phyloP scores from a whole-genome alignment of 2,113 vertebrate genomes.

The Cyprinus carpio region DNA sequence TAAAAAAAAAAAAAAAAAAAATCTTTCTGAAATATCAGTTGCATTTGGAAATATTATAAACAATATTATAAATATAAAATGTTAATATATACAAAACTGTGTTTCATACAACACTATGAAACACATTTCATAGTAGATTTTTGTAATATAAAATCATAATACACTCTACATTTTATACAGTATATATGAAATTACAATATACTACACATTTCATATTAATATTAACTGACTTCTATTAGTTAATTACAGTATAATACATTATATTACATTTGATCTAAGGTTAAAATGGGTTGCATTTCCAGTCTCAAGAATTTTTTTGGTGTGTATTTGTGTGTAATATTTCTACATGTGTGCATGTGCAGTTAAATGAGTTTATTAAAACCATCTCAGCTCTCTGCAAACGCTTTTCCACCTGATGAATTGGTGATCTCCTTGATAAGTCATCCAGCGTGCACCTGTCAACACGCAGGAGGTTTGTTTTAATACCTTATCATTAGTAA shows the following conservation, averaged over 20 bases:
- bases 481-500: constrained; percentile 59
- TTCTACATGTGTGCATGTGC: neutral
- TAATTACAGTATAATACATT: neutral
- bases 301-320: neutral
- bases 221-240: neutral
- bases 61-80: too few species aligned
- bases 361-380: neutral
- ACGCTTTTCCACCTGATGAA: constrained; percentile 33
- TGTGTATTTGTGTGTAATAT: neutral
- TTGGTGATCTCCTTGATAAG: constrained; percentile 39
- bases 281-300: neutral
- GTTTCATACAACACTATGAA: too few species aligned
- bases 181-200: too few species aligned
- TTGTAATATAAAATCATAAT: neutral
- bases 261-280: neutral
- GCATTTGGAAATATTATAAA: too few species aligned
- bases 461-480: constrained; percentile 41
- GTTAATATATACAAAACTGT: too few species aligned
- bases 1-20: too few species aligned
- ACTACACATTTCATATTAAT: neutral
- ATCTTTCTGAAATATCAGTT: too few species aligned
- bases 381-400: neutral
- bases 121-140: neutral
- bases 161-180: neutral
- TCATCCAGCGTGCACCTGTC: constrained; percentile 48